Base-by-base conservation (phyloP, 2,797 vertebrate species). In the Rhinichthys osculus region DNA sequence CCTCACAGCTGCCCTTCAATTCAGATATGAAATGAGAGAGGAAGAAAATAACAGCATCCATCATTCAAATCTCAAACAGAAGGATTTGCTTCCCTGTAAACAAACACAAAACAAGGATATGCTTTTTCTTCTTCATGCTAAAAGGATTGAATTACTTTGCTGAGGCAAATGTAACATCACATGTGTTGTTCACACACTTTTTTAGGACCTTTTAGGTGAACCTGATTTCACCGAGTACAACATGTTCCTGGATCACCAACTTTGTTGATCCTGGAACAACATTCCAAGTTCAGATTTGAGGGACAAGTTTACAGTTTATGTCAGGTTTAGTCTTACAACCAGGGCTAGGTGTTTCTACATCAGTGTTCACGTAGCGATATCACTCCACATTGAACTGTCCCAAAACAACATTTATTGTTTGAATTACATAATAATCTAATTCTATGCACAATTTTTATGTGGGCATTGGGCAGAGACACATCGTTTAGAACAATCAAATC, bases 11-110 rank as follows among this genome's bases (percentile, higher is more conserved):
- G 85, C 77, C 82, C 76, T 90, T 89, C 79, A 87, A 82, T 66
- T 50, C 71, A 80, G 62, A 74, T 42, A 81, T 66, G 72, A 74
- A 84, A 76, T 54, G 62, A 47, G 33, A 69, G 62, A 67, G 78
- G 88, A 82, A 67, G 82, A 85, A 50, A 90, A 86, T 71, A 87
- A 88, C 85, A 5, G 30, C 92, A 89, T 90, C 89, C 90, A 91
- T 91, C 79, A 81, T 85, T 89, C 86, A 91, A 84, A 91, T 87
- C 91, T 89, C 90, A 27, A 76, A 78, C 30, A 52, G 50, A 62
- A 72, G 57, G 30, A 14, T 21, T 73, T 78, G 69, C 54, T 67
- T 74, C 42, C 27, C 17, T 66, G 11, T 40, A 52, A 83, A 73
- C 33, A 57, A 38, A 50, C 16, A 66, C 23, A 27, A 76, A 83